A percentile compares a stretch with the other conserved stretches of the same genome.
phyloP scores from a whole-genome alignment of 2,113 vertebrate species.

The Egretta garzetta region DNA sequence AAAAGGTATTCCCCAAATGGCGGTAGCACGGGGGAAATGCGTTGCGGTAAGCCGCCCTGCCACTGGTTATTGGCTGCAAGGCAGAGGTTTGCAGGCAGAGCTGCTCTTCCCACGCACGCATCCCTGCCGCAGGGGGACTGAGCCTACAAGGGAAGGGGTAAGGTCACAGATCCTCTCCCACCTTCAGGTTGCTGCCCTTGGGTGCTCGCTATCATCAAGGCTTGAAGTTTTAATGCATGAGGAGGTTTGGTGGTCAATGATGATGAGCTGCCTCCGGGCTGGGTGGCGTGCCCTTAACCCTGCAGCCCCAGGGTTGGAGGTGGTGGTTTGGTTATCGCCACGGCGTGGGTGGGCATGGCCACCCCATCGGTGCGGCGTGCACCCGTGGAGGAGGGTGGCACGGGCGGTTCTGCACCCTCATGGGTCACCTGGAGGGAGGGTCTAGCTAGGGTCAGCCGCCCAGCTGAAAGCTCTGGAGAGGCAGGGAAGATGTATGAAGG shows the following conservation, averaged over 20 bases:
- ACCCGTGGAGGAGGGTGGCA: rapidly evolving
- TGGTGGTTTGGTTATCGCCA: neutral
- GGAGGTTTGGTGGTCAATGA: neutral
- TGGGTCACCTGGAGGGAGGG: neutral
- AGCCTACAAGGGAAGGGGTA: neutral
- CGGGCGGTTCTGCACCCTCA: neutral
- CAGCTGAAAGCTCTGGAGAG: neutral
- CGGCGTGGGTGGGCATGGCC: neutral
- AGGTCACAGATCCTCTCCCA: neutral
- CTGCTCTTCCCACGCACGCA: neutral
- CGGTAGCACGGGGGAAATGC: rapidly evolving
- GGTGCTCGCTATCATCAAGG: rapidly evolving
- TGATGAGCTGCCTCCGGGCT: neutral
- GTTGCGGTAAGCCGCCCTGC: neutral
- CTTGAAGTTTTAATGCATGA: neutral
- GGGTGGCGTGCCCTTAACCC: neutral
- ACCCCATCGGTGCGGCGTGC: neutral
- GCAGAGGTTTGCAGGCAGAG: neutral
- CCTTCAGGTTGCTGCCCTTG: neutral
- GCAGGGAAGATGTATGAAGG: neutral
- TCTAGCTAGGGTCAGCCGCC: neutral
- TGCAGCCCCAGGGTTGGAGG: rapidly evolving
- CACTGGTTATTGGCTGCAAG: neutral
- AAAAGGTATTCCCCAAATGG: neutral
- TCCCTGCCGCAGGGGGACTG: neutral